Conservation (phyloP, 2,797 vertebrate species). For the Labroides dimidiatus region DNA sequence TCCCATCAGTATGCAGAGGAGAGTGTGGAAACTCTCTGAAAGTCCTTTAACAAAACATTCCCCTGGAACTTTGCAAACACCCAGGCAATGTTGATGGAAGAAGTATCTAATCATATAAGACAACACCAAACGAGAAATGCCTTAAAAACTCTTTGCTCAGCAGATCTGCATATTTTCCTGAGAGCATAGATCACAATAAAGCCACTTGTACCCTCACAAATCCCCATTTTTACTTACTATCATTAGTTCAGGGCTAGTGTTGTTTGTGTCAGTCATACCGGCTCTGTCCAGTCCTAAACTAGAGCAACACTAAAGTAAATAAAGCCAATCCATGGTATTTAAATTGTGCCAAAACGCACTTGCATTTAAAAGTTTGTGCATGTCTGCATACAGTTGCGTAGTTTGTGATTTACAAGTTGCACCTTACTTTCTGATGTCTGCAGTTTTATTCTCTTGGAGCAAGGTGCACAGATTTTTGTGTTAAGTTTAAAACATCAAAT, state of each 20-base stretch:
- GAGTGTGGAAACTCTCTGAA: conserved; percentile 41
- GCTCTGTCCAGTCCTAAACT: not conserved
- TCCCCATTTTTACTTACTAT: not conserved
- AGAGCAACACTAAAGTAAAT: not conserved
- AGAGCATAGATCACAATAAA: not conserved
- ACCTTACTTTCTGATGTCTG: no score
- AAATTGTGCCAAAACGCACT: no score
- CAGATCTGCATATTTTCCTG: conserved; percentile 8
- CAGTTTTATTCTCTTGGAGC: no score
- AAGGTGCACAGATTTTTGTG: no score
- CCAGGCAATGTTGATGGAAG: not conserved
- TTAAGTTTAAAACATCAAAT: no score
- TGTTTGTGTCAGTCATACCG: not conserved
- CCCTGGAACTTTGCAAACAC: conserved; percentile 29
- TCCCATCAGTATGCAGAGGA: conserved; percentile 50
- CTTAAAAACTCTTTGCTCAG: conserved; percentile 1
- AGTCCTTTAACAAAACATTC: conserved; percentile 34
- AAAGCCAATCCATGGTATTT: no score
- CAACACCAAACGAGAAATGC: conserved; percentile 5
- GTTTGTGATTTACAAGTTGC: no score
- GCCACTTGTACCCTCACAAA: not conserved
- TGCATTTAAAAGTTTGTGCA: no score
- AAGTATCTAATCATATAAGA: conserved; percentile 28
- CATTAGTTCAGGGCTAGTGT: not conserved
- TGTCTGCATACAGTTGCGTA: no score